These are phyloP conservation scores for Procavia capensis DNA, from an alignment of 2,113 vertebrate genomes.

Conservation along the genomic window DNA sequence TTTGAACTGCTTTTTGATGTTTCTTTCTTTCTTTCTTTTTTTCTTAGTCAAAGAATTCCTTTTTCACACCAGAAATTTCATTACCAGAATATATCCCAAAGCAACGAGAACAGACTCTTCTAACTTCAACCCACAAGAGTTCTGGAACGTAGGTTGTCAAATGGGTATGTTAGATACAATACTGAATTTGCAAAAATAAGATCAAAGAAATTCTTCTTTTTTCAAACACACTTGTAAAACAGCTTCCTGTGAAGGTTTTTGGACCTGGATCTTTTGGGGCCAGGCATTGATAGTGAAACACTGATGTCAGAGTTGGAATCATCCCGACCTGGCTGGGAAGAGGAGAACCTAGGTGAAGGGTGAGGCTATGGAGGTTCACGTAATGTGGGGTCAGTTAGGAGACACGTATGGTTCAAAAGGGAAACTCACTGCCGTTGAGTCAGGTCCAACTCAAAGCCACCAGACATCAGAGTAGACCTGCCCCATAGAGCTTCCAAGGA, in stretches of 20 bases:
- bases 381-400: neutral
- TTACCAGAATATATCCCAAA: conserved; percentile 93
- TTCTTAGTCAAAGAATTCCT: conserved; percentile 88
- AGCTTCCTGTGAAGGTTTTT: neutral
- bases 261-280: neutral
- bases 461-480: too few species aligned
- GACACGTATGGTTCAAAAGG: neutral
- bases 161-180: conserved; percentile 87
- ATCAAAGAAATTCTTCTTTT: neutral
- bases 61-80: conserved; percentile 89
- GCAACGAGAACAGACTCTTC: conserved; percentile 88
- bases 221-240: neutral
- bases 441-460: too few species aligned
- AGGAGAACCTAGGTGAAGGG: neutral
- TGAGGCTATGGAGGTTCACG: neutral
- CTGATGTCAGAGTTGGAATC: neutral
- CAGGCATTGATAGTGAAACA: neutral
- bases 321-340: neutral
- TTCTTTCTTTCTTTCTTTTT: neutral
- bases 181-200: conserved; percentile 8
- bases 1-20: conserved; percentile 10
- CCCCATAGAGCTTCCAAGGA: too few species aligned
- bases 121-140: conserved; percentile 94
- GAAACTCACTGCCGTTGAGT: too few species aligned
- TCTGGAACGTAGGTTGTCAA: conserved; percentile 95